These are phyloP conservation scores for Coptotermes formosanus DNA, from an alignment of 1,140 invertebrate species.

Conservation along the genomic window DNA sequence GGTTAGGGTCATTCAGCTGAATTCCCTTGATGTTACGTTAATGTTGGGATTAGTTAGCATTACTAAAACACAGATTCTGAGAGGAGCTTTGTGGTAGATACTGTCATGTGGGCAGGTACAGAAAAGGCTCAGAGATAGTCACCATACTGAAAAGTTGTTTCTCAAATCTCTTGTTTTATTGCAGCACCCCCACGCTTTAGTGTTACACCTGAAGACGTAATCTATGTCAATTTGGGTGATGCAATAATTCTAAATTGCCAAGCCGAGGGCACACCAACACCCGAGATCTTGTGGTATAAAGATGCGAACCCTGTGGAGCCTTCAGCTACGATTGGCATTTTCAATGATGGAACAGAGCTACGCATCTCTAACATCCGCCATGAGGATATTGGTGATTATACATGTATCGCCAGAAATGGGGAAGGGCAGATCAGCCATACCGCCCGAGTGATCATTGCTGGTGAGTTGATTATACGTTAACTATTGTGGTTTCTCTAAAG, in stretches of 20 bases:
- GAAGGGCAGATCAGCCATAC: conserved; percentile 93
- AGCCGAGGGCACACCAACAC: conserved; percentile 87
- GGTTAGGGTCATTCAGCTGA: no score
- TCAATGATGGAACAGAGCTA: conserved; percentile 88
- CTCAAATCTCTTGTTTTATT: conserved; percentile 33
- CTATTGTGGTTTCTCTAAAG: conserved; percentile 42
- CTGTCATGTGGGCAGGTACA: no score
- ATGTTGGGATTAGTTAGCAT: no score
- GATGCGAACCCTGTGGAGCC: conserved; percentile 86
- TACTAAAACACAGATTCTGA: no score
- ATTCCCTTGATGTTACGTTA: no score
- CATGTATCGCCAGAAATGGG: conserved; percentile 89
- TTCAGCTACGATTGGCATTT: conserved; percentile 77
- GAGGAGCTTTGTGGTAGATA: no score
- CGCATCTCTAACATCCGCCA: conserved; percentile 86
- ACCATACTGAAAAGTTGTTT: no score
- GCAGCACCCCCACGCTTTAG: conserved; percentile 84
- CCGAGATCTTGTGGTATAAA: conserved; percentile 90
- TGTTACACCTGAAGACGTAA: conserved; percentile 87
- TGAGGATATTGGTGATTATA: conserved; percentile 93
- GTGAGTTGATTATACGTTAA: conserved; percentile 54
- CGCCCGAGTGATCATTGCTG: conserved; percentile 91
- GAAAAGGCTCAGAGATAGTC: no score
- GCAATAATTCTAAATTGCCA: conserved; percentile 93
- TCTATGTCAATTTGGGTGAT: conserved; percentile 91